Evolutionary conservation across 2,797 vertebrate genomes (phyloP).

Genomic region (Mus caroli): DNA sequence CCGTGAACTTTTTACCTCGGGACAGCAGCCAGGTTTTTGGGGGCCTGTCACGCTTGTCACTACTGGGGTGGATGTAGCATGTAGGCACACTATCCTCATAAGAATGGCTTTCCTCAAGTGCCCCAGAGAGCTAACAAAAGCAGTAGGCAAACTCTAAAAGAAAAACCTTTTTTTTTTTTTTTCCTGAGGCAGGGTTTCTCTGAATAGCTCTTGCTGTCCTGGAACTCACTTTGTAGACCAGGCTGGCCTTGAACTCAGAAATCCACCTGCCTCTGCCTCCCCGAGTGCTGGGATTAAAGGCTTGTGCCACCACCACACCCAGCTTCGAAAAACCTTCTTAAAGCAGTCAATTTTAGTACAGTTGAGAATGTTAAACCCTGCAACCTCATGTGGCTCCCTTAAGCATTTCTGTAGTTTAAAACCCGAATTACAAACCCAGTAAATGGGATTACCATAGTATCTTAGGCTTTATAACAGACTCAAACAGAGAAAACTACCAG

Average conservation of each 20-base stretch:
- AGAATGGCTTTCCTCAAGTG: conserved; percentile 14
- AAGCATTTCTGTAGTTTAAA: conserved; percentile 59
- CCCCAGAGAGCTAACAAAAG: conserved; percentile 8
- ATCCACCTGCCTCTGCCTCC: too few relatives aligned
- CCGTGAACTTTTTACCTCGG: too few relatives aligned
- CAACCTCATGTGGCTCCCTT: neutral
- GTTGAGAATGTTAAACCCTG: neutral
- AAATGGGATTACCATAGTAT: conserved; percentile 42
- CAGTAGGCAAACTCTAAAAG: neutral
- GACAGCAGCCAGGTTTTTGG: too few relatives aligned
- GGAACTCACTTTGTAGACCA: too few relatives aligned
- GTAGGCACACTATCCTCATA: neutral
- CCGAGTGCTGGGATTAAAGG: too few relatives aligned
- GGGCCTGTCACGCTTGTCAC: too few relatives aligned
- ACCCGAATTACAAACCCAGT: conserved; percentile 7
- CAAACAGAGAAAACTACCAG: neutral
- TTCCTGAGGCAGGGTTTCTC: too few relatives aligned
- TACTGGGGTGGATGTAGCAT: too few relatives aligned
- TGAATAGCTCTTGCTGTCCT: too few relatives aligned
- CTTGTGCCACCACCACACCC: too few relatives aligned
- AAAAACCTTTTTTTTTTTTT: too few relatives aligned
- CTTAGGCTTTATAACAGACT: conserved; percentile 26
- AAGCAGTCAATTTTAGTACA: neutral
- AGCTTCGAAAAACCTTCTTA: neutral
- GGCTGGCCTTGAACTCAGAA: too few relatives aligned